Base-by-base conservation (phyloP, 2,797 vertebrate genomes). In the Vespertilio murinus region DNA sequence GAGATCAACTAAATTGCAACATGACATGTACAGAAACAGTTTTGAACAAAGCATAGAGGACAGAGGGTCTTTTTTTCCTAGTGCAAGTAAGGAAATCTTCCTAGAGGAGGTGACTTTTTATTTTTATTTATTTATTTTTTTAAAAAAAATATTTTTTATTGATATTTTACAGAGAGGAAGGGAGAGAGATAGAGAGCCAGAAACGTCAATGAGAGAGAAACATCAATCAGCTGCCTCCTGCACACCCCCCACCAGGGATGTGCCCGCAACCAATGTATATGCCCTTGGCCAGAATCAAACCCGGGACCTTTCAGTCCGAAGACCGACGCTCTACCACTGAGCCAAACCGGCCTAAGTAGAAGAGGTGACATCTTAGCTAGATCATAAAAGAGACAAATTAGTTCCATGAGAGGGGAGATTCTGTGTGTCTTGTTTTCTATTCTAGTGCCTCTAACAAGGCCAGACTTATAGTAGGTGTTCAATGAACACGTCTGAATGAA, bases 1-100 rank as follows among this genome's bases (percentile, higher is more conserved):
- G 33, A 85, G 59, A 70, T 59, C 64, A 91, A 47, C 23, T 69
- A 64, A 89, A 85, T 87, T 87, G 56, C 20, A 89, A 5, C 13
- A 8, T 45, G 49, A 78, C 8, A 14, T 78, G 4, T 88, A 81
- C 1, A 80, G 35, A 45, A 69, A 88, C 13, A 85, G 35, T 84
- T 86, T 67, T 92, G 45, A 94, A 69, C 56, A 64, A 79, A 90
- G 14, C 54, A 69, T 20, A 65, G 23, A 85, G 47, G 18, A 69
- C 47, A 84, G 33, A 90, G 45, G 16, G 8, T 70, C 16, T 73
- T 75, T 77, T 67, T 65, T 75, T 45, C 22, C 18, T 22, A 67
- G 35, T 93, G 33, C 12, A 84, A 61, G 91, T 81, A 94, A 82
- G 69, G 69, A 92, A 79, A 81, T 38, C 49, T 87, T 92, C 73